Evolutionary conservation across 35 echinoderm and acorn worm genomes (phyloP).

Genomic region (Holothuria glaberrima): DNA sequence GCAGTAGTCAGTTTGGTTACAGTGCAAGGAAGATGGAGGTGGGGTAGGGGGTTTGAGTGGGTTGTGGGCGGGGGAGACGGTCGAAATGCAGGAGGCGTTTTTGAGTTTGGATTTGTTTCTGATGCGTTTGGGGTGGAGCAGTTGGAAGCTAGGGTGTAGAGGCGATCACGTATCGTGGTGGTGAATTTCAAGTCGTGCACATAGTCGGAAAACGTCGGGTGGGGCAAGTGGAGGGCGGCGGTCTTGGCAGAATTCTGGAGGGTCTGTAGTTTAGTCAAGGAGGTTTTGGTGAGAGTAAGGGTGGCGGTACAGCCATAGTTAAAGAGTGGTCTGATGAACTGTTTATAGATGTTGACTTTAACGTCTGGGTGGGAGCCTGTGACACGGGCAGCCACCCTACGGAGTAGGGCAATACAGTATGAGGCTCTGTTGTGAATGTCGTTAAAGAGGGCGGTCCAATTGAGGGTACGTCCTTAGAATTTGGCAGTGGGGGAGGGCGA

Average conservation of each 20-base stretch:
- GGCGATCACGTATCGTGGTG: background rate
- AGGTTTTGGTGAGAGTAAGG: background rate
- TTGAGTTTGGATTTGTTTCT: background rate
- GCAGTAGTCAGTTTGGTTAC: too few species aligned
- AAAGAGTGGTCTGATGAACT: background rate
- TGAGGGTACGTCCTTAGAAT: too few species aligned
- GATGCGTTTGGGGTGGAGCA: background rate
- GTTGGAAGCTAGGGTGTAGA: background rate
- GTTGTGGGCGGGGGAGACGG: too few species aligned
- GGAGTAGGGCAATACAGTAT: too few species aligned
- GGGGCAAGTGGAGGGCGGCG: background rate
- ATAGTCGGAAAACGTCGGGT: background rate
- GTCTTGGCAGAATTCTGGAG: background rate
- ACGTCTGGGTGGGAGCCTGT: too few species aligned
- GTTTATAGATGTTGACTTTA: background rate
- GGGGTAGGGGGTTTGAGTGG: too few species aligned
- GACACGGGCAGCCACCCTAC: too few species aligned
- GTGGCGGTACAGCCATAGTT: background rate
- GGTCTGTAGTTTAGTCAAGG: background rate
- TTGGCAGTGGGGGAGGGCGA: too few species aligned
- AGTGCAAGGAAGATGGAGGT: too few species aligned
- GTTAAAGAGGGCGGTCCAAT: too few species aligned
- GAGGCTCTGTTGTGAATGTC: too few species aligned
- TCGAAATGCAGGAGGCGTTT: background rate
- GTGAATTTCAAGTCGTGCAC: background rate